Base-by-base conservation (phyloP, 2,113 vertebrate genomes). In the Thamnophis sirtalis region DNA sequence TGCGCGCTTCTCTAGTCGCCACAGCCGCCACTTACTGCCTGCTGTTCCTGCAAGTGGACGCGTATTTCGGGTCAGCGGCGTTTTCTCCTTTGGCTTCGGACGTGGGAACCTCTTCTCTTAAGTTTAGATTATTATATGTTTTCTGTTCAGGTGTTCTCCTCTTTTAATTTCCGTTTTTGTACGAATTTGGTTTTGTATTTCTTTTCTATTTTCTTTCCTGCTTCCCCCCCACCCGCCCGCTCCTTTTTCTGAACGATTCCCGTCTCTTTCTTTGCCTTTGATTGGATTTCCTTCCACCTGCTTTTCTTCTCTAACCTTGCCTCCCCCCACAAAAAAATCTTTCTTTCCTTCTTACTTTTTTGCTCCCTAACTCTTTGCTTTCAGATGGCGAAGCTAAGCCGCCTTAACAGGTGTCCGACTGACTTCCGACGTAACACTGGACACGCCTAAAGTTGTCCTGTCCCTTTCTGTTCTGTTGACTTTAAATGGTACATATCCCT, bases 31-130 rank as follows among this genome's bases (percentile, higher is more conserved):
- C 94, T 94, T 97, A 80, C 89, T 96, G 43, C 95, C 96, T 94
- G 89, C 96, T 95, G 86, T 93, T 94, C 5, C 96, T 96, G 92
- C 98, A 98, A 95, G 96, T 97, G 89, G 96, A 98, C 96, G 98
- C 98, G 97, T 99, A 99, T 95, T 99, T 99, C 97, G 99, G 99
- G 99, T 99, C 97, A 99, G 99, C 96, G 89, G 95, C 93, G 60
- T 91, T 53, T 9, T 49, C 55, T 93, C 86, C 19, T 94, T 89
- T 86, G 87, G 92, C 85, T 22, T 38, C 13, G 28, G 13, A 54
- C 8, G 1, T n/a, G 13, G 22, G 50, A n/a, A 1, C 24, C n/a
- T 89, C 5, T 43, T 6, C 28, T 19, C 58, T 54, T 73, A 73
- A 10, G 9, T 33, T 19, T 33, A 28, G 1, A 4, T 51, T 19